A percentile compares a stretch with the other conserved stretches of the same genome.
These are phyloP conservation scores for Panthera tigris DNA, from an alignment of 2,113 vertebrate species.

Conservation along the genomic window DNA sequence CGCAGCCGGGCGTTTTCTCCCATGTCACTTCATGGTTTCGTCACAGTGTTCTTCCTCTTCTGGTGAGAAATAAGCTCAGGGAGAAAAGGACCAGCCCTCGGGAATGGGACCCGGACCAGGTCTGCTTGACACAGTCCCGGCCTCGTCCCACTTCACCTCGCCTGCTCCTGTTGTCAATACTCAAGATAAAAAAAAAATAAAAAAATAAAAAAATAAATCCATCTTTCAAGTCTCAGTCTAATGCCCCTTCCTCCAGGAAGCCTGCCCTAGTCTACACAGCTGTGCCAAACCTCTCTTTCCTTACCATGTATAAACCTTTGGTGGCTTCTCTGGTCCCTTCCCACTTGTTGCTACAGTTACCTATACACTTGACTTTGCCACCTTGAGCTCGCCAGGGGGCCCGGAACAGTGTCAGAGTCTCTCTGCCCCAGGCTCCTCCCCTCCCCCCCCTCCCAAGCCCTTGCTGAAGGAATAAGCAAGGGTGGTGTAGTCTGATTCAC, in stretches of 20 bases:
- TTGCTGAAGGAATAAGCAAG: neutral
- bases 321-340: neutral
- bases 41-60: neutral
- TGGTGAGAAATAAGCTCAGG: neutral
- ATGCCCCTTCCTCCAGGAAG: constrained; percentile 7
- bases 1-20: accelerated
- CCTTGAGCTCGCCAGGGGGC: neutral
- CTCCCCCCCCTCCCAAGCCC: neutral
- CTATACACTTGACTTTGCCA: neutral
- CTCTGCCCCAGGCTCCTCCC: neutral
- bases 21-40: accelerated
- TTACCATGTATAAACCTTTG: neutral
- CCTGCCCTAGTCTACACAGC: neutral
- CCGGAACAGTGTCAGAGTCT: neutral
- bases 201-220: neutral
- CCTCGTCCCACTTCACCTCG: neutral
- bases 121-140: neutral
- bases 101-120: neutral
- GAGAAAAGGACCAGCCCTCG: neutral
- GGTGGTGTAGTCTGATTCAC: neutral
- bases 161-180: neutral
- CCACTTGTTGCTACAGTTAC: neutral
- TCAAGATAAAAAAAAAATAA: neutral
- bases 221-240: neutral
- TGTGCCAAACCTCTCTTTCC: neutral